These are phyloP conservation scores for Phoebastria nigripes DNA, from an alignment of 2,797 vertebrate species.

Conservation along the genomic window DNA sequence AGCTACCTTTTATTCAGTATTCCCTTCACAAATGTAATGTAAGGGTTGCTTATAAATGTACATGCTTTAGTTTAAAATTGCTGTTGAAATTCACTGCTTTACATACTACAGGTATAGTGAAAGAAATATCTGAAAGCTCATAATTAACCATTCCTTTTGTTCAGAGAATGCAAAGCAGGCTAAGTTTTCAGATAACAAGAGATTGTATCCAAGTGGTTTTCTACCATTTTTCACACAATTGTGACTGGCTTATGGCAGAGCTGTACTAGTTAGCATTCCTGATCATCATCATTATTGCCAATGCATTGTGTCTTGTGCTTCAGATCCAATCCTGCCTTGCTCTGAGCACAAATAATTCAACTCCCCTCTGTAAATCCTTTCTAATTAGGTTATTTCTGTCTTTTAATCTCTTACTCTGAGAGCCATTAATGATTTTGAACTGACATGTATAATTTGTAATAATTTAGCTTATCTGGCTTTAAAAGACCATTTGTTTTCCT, in stretches of 20 bases:
- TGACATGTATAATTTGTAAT: constrained; percentile 57
- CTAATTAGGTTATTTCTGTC: constrained; percentile 64
- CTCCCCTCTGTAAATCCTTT: constrained; percentile 55
- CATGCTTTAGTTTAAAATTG: constrained; percentile 16
- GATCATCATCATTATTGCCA: background rate
- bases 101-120: background rate
- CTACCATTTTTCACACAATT: background rate
- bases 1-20: constrained; percentile 44
- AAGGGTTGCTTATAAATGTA: constrained; percentile 57
- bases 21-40: constrained; percentile 16
- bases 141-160: constrained; percentile 33
- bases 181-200: background rate
- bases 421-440: constrained; percentile 58
- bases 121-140: constrained; percentile 1
- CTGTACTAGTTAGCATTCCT: constrained; percentile 32
- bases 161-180: background rate
- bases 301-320: background rate
- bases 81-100: constrained; percentile 13
- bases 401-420: constrained; percentile 47
- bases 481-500: constrained; percentile 49
- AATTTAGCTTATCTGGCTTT: constrained; percentile 60
- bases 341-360: constrained; percentile 50
- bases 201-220: background rate
- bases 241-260: background rate
- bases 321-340: constrained; percentile 7